Evolutionary conservation across 1,140 invertebrate species (phyloP).

Genomic region (Paraescarpia echinospica): DNA sequence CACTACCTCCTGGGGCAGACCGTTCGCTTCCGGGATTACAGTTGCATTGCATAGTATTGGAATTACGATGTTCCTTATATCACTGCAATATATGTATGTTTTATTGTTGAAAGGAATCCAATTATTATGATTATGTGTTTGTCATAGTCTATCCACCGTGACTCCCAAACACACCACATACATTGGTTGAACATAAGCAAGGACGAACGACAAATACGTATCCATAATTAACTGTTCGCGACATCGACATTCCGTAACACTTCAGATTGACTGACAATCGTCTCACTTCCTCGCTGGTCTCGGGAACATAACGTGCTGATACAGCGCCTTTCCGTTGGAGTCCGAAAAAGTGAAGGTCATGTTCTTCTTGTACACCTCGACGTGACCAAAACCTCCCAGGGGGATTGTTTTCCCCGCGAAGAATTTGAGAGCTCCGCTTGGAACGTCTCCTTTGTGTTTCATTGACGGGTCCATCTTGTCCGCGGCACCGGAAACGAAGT

Average conservation of each 20-base stretch:
- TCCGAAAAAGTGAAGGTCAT: slow-evolving; percentile 54
- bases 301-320: slow-evolving; percentile 39
- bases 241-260: background rate
- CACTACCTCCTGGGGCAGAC: too few species aligned
- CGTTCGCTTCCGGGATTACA: too few species aligned
- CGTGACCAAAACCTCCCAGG: slow-evolving; percentile 55
- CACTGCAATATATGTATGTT: too few species aligned
- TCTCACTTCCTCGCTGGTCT: background rate
- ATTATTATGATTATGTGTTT: background rate
- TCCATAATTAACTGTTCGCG: too few species aligned
- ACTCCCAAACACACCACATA: background rate
- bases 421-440: slow-evolving; percentile 48
- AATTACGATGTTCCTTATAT: too few species aligned
- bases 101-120: too few species aligned
- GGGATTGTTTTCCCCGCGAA: slow-evolving; percentile 50
- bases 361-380: slow-evolving; percentile 44
- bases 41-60: too few species aligned
- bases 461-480: slow-evolving; percentile 54
- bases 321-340: slow-evolving; percentile 40
- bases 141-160: background rate
- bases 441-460: slow-evolving; percentile 46
- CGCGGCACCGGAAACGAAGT: slow-evolving; percentile 55
- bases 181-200: background rate
- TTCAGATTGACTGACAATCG: background rate
- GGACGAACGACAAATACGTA: too few species aligned